Base-by-base conservation (phyloP, 2,888 invertebrate species). In the Harpalus rubripes region DNA sequence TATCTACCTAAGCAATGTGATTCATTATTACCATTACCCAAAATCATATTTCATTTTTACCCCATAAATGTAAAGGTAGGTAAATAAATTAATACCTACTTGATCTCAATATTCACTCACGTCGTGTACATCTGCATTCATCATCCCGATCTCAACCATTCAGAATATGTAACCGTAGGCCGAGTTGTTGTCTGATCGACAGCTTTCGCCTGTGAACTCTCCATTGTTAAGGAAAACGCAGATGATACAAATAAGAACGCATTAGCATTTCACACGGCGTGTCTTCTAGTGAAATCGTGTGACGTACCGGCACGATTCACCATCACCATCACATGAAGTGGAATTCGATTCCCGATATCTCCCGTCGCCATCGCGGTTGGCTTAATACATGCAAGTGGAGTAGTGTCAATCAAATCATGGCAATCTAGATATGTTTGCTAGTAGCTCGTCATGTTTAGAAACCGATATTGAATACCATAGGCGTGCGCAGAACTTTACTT, bases 221-320 rank as follows among this genome's bases (percentile, higher is more conserved):
- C 44, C 72, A 81, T 81, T 81, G 81, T 81, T 81, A 81, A 68
- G 81, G 72, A 80, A 68, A 81, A 81, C 81, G 68, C 81, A 84
- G 84, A 84, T 84, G 84, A 84, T 84, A 84, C 84, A 84, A 84
- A 84, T 84, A 84, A 84, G 84, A 84, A 84, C 84, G 65, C 84
- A 84, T 84, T 84, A 78, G 78, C 84, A 84, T 84, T 84, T 84
- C 83, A 83, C 83, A 83, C 83, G 83, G 56, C 52, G 26, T 65
- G 63, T 41, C 65, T 39, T 41, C 22, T 61, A 59, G 84, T 44
- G 84, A 84, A 84, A 84, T 84, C 78, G 84, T 78, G 78, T 78
- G 84, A 84, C 78, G 76, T 78, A 76, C 59, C n/a, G 76, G 61
- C 52, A 65, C 44, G 72, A 74, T 41, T 5, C 72, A 44, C 7